Conservation (phyloP, 2,888 invertebrate species). For the Pristionchus entomophagus region DNA sequence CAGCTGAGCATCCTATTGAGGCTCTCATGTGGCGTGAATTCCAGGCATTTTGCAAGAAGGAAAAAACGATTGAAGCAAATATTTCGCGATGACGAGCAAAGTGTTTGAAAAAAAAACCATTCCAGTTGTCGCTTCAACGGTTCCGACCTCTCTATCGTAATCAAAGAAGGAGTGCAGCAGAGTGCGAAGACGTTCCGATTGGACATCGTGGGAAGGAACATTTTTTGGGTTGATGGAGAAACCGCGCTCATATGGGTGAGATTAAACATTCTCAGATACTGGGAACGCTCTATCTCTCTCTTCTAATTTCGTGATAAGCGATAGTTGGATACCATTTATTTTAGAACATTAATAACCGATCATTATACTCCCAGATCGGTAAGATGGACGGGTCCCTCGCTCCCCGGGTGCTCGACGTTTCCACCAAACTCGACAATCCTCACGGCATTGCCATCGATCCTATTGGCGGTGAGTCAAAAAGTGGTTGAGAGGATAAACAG, state of each 20-base stretch:
- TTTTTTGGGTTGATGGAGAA: conserved; percentile 56
- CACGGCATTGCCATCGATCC: conserved; percentile 54
- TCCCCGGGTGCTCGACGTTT: conserved; percentile 34
- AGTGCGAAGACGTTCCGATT: conserved; percentile 47
- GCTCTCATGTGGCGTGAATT: too few species aligned
- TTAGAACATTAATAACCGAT: too few species aligned
- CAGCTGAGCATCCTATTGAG: too few species aligned
- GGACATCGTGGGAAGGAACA: conserved; percentile 55
- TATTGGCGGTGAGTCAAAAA: conserved; percentile 23
- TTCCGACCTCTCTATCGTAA: conserved; percentile 24
- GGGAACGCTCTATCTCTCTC: not conserved
- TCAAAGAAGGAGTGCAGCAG: conserved; percentile 23
- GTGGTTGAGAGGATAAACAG: too few species aligned
- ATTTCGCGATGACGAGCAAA: too few species aligned
- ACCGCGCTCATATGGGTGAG: conserved; percentile 51
- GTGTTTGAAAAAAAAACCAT: too few species aligned
- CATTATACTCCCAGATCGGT: conserved; percentile 12
- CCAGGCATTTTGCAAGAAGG: too few species aligned
- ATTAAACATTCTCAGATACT: not conserved
- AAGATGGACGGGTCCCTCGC: conserved; percentile 38
- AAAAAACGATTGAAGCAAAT: too few species aligned
- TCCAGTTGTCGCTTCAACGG: conserved; percentile 45
- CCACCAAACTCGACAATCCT: conserved; percentile 36
- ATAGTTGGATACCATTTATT: too few species aligned
- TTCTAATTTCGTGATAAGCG: not conserved